Base-by-base conservation (phyloP, 1,140 invertebrate species). In the Drosophila arizonae region DNA sequence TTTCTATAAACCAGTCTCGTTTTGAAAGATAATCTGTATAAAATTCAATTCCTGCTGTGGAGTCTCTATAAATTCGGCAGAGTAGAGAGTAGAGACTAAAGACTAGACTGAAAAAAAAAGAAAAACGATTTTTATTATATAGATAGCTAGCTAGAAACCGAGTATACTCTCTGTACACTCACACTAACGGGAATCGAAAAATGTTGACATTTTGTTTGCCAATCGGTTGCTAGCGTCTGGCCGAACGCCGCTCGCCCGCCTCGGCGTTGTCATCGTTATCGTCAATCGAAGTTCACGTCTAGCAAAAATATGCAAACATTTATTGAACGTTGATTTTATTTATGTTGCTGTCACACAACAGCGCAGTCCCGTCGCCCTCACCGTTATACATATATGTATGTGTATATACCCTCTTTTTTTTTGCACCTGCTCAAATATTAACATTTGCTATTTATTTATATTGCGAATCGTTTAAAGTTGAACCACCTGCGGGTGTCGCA, bases 281-380 rank as follows among this genome's bases (percentile, higher is more conserved):
- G 65, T 73, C 62, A 28, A 66, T 61, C 67, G 65, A 62, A 70
- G 62, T 68, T 57, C 60, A 75, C 71, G 70, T 87, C 81, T 87
- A 86, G 76, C 72, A 86, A 11, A 86, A 82, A 86, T 88, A 87
- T 87, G 82, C 84, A 87, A 87, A 87, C 84, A 82, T 87, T 87
- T 88, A 87, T 88, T 87, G 84, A 82, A 87, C 79, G 84, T 87
- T 88, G 82, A 88, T 88, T 88, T 87, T 87, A 88, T 87, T 87
- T 87, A 86, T 82, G 63, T 87, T 85, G 81, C 72, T 75, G 66
- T 71, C 57, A 58, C 56, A 63, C 65, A 36, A 36, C 28, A 30
- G 13, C 36, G 45, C 39, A 3, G 28, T 13, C n/a, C 15, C 26
- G 9, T 4, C 11, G 8, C 21, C 2, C 30, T 10, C 46, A 10